Conservation (phyloP, 2,797 vertebrate species). For the Melopsittacus undulatus region DNA sequence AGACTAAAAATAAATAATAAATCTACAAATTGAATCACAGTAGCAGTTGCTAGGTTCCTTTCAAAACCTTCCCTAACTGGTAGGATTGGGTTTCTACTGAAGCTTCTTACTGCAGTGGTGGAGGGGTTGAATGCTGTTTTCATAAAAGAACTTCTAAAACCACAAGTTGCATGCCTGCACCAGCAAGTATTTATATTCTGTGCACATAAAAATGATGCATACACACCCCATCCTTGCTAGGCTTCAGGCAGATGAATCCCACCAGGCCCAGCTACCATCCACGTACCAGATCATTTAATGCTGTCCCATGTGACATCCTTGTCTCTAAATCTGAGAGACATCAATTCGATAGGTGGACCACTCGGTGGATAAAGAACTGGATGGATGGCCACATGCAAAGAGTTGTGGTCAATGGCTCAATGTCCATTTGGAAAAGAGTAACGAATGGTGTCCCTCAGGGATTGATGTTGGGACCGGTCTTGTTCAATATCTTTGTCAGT, state of each 20-base stretch:
- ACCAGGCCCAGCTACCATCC: neutral
- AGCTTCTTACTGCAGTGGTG: neutral
- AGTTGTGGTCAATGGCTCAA: too few relatives aligned
- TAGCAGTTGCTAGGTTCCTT: conserved; percentile 35
- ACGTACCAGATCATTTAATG: too few relatives aligned
- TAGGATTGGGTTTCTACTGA: neutral
- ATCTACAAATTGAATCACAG: neutral
- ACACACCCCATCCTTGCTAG: neutral
- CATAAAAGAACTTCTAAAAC: conserved; percentile 8
- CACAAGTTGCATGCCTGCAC: conserved; percentile 9
- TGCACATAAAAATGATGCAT: neutral
- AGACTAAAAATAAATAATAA: neutral
- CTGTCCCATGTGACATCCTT: too few relatives aligned
- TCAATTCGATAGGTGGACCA: too few relatives aligned
- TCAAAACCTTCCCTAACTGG: neutral
- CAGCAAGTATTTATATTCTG: neutral
- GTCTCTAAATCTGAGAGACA: too few relatives aligned
- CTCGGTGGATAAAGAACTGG: too few relatives aligned
- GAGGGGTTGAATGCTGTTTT: neutral
- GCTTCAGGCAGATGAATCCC: neutral
- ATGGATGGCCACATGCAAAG: too few relatives aligned
- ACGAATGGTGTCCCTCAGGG: too few relatives aligned
- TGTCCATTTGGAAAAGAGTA: too few relatives aligned
- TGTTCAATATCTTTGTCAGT: too few relatives aligned
- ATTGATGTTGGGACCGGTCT: too few relatives aligned